A percentile compares a stretch with the other conserved stretches of the same genome.
phyloP scores from a whole-genome alignment of 2,797 vertebrate genomes.

The Sebastes alutus region DNA sequence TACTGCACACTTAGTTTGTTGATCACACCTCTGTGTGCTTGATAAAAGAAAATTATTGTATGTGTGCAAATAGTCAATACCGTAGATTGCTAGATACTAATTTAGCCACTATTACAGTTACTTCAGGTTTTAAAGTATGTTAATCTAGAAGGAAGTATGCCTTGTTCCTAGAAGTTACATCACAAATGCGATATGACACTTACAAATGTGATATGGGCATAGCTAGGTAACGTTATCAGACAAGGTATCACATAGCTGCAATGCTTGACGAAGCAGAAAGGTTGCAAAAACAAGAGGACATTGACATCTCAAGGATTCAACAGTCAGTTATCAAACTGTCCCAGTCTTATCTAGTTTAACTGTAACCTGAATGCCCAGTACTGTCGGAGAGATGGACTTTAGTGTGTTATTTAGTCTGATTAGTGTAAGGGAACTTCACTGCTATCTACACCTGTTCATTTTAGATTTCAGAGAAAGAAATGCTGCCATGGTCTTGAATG shows the following conservation, averaged over 20 bases:
- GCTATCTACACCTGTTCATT: neutral
- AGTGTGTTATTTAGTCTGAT: neutral
- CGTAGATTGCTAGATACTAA: neutral
- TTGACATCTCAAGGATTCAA: neutral
- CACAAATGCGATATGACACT: neutral
- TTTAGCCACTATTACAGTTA: neutral
- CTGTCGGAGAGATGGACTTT: neutral
- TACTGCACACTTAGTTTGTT: neutral
- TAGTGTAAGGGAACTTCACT: neutral
- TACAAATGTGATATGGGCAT: neutral
- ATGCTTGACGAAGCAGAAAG: neutral
- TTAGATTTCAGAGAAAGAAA: neutral
- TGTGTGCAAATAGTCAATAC: neutral
- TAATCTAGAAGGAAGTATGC: accelerated
- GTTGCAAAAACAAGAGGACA: conserved; percentile 22
- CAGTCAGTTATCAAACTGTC: neutral
- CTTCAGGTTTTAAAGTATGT: neutral
- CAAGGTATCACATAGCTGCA: neutral
- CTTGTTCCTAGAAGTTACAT: neutral
- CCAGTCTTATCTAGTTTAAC: neutral
- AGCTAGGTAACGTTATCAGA: neutral
- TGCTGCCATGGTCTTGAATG: neutral
- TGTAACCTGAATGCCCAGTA: neutral
- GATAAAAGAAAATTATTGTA: accelerated
- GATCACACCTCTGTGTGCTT: neutral